phyloP scores from a whole-genome alignment of 2,113 vertebrate genomes.

The Oncorhynchus tshawytscha region DNA sequence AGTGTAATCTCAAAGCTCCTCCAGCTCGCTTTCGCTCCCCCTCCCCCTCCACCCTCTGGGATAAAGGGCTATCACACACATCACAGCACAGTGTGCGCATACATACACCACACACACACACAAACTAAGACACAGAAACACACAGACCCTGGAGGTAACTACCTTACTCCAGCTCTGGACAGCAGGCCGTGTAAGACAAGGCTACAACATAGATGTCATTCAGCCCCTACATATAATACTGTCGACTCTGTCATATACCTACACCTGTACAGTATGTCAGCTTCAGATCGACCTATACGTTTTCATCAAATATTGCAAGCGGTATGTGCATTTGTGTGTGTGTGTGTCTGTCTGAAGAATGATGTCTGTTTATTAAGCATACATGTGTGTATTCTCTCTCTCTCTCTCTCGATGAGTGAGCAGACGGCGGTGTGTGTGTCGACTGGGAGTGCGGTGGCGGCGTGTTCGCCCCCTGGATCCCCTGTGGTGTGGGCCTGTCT shows the following conservation, averaged over 20 bases:
- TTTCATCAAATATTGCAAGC: too few relatives aligned
- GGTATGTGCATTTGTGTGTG: neutral
- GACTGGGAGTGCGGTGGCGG: neutral
- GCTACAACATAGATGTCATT: constrained; percentile 53
- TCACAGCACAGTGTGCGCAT: constrained; percentile 18
- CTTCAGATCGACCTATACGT: neutral
- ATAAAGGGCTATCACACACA: constrained; percentile 48
- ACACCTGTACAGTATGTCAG: constrained; percentile 10
- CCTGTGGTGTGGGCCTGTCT: neutral
- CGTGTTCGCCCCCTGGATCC: neutral
- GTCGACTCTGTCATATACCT: constrained; percentile 33
- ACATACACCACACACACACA: constrained; percentile 24
- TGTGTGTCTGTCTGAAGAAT: neutral
- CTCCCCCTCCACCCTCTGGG: constrained; percentile 48
- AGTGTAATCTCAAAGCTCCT: constrained; percentile 74
- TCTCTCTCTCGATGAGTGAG: too few relatives aligned
- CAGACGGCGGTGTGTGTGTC: constrained; percentile 31
- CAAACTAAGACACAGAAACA: neutral
- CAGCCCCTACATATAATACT: constrained; percentile 44
- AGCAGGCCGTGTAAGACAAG: constrained; percentile 37
- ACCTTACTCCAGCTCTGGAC: constrained; percentile 56
- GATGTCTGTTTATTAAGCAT: too few relatives aligned
- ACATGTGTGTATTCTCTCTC: too few relatives aligned
- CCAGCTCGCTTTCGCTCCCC: constrained; percentile 43
- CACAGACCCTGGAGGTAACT: constrained; percentile 53